Evolutionary conservation across 2,113 vertebrate species (phyloP).

Genomic region (Solea solea): DNA sequence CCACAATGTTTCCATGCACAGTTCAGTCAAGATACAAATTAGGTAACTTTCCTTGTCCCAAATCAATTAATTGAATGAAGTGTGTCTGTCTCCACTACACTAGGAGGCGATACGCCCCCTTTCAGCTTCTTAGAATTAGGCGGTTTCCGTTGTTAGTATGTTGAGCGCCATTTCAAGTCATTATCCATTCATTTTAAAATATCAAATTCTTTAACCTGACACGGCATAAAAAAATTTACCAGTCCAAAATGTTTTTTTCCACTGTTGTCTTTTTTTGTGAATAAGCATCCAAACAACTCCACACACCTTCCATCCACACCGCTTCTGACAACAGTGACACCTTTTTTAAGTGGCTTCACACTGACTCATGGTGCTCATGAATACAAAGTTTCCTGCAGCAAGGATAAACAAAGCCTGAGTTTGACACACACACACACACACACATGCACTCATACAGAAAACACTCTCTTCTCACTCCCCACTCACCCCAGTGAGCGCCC

Average conservation of each 20-base stretch:
- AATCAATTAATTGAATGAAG: no score
- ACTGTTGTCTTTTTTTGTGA: constrained; percentile 25
- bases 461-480: constrained; percentile 11
- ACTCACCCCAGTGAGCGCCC: constrained; percentile 74
- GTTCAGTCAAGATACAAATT: no score
- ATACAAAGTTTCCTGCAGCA: constrained; percentile 48
- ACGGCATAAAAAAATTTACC: no score
- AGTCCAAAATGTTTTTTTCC: constrained; percentile 20
- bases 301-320: constrained; percentile 49
- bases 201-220: no score
- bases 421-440: constrained; percentile 46
- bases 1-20: no score
- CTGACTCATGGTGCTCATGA: constrained; percentile 24
- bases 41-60: no score
- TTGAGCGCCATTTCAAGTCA: no score
- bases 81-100: no score
- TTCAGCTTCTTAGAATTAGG: no score
- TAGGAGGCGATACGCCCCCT: no score
- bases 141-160: no score
- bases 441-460: constrained; percentile 30
- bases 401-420: constrained; percentile 20
- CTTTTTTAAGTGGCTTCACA: constrained; percentile 37
- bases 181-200: no score
- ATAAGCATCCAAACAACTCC: constrained; percentile 23
- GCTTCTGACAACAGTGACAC: constrained; percentile 28